Evolutionary conservation across 2,797 vertebrate species (phyloP).

Genomic region (Anisognathus igniventris): DNA sequence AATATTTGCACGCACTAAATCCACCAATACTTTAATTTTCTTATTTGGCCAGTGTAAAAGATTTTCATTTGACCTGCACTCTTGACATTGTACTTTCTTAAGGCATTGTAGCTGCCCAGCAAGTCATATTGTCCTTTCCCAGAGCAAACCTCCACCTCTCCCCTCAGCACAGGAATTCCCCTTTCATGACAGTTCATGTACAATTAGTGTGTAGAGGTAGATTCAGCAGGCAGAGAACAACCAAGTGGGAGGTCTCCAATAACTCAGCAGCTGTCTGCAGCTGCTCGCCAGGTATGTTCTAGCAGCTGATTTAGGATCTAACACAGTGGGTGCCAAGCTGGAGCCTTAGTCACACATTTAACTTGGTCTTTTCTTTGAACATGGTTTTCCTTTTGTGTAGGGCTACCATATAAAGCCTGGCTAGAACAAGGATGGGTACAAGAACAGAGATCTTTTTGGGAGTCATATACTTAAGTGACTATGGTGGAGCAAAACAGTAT

Average conservation of each 20-base stretch:
- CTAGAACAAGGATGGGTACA: not conserved
- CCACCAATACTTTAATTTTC: not conserved
- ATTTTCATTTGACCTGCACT: not conserved
- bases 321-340: not conserved
- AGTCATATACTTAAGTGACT: not conserved
- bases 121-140: not conserved
- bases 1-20: not conserved
- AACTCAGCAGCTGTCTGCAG: conserved; percentile 10
- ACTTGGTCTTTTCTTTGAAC: conserved; percentile 31
- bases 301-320: conserved; percentile 20
- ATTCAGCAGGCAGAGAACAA: not conserved
- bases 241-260: conserved; percentile 49
- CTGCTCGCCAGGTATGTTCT: conserved; percentile 47
- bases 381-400: not conserved
- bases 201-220: conserved; percentile 3
- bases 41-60: not conserved
- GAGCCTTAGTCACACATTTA: not conserved
- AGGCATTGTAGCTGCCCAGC: not conserved
- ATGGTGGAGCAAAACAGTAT: not conserved
- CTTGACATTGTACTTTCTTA: not conserved
- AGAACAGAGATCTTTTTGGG: not conserved
- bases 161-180: conserved; percentile 38
- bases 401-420: not conserved
- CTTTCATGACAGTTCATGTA: conserved; percentile 34
- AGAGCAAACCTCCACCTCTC: conserved; percentile 26